Base-by-base conservation (phyloP, 2,113 vertebrate genomes). In the Ctenomys sociabilis region DNA sequence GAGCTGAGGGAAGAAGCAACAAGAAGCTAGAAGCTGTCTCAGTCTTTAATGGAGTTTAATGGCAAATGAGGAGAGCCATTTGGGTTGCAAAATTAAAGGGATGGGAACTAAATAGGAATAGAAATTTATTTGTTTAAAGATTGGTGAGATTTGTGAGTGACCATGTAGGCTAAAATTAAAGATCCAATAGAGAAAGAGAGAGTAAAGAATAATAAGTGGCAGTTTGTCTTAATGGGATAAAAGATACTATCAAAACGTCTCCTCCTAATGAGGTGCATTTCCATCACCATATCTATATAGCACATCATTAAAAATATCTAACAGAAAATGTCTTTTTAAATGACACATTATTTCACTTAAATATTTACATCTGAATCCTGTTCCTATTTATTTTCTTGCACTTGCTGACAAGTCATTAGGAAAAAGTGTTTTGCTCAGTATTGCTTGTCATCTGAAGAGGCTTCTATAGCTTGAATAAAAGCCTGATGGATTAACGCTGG, bases 231-330 rank as follows among this genome's bases (percentile, higher is more conserved):
- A 5, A 54, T 78, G 32, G 64, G 22, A 82, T 94, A 32, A 78
- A 86, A 85, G 89, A 88, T 45, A 1, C 19, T 2, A 66, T 93
- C 43, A 8, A 66, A 97, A 57, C 1, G 17, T 72, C 90, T 32
- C 57, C 57, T 87, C 82, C 54, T 93, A 88, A 90, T 87, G 90
- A 96, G 80, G 73, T 82, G 52, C 84, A 21, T 86, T 72, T 59
- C 91, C 85, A 21, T 95, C 84, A 16, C 64, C 14, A 0, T 59
- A 77, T 73, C 82, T 32, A 11, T 9, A 30, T n/a, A 59, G 61
- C 95, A 84, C 87, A 70, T 91, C 80, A 77, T 96, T 96, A 96
- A 94, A 96, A 96, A 90, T 92, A 95, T 94, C 82, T 86, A 88
- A 85, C 84, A 77, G 70, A 84, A 86, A 83, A 54, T 0, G 13